These are phyloP conservation scores for Pachycephus smyrnensis DNA, from an alignment of 2,888 invertebrate genomes.

Conservation along the genomic window DNA sequence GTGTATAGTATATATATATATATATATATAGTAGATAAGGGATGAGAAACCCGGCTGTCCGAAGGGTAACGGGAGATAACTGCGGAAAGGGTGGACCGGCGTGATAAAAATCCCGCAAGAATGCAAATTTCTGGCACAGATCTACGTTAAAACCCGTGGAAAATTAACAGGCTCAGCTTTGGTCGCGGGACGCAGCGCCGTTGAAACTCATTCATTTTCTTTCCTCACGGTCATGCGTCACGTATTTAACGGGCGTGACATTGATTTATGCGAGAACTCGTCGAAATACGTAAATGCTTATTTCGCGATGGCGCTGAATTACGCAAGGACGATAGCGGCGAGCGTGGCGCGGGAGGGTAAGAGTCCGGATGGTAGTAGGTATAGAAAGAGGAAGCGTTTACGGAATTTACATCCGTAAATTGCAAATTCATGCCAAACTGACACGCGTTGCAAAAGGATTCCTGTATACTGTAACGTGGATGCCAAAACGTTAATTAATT, in stretches of 20 bases:
- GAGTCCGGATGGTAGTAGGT: background rate
- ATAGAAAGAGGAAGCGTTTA: background rate
- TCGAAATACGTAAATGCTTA: conserved; percentile 13
- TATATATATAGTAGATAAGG: conserved; percentile 3
- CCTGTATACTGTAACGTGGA: background rate
- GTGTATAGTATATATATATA: background rate
- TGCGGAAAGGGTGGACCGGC: conserved; percentile 24
- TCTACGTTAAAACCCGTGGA: conserved; percentile 38
- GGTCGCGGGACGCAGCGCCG: background rate
- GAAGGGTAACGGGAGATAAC: background rate
- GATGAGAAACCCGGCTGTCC: background rate
- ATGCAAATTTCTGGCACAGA: conserved; percentile 38
- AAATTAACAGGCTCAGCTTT: conserved; percentile 38
- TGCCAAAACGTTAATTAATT: background rate
- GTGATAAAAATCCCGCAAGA: conserved; percentile 37
- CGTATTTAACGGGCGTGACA: conserved; percentile 10
- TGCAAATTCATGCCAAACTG: conserved; percentile 31
- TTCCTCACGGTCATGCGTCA: background rate
- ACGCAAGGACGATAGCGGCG: background rate
- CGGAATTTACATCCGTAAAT: conserved; percentile 37
- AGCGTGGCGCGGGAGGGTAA: background rate
- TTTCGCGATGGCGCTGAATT: conserved; percentile 13
- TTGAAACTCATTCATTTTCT: background rate
- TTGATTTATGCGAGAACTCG: conserved; percentile 22
- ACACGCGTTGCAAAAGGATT: background rate